phyloP scores from a whole-genome alignment of 1,140 invertebrate genomes.

The Trypoxylus dichotomus region DNA sequence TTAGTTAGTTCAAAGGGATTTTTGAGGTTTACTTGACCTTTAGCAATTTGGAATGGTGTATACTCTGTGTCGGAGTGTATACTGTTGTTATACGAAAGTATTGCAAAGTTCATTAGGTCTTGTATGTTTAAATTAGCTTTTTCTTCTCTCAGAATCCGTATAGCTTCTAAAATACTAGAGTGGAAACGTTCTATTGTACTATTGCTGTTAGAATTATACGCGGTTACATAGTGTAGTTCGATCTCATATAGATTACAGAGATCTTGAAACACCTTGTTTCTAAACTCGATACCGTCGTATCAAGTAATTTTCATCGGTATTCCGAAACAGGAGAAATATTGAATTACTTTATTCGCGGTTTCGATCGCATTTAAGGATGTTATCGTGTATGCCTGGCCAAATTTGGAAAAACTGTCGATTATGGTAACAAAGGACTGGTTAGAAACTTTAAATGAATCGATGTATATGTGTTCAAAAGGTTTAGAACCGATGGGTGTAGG shows the following conservation, averaged over 20 bases:
- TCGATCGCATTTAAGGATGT: background rate
- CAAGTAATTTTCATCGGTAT: conserved; percentile 11
- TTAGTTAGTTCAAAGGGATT: background rate
- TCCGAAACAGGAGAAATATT: background rate
- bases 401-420: too few relatives aligned
- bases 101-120: conserved; percentile 33
- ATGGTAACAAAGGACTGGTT: conserved; percentile 30
- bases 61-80: too few relatives aligned
- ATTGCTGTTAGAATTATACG: conserved; percentile 37
- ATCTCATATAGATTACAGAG: conserved; percentile 37
- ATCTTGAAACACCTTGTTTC: conserved; percentile 35
- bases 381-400: background rate
- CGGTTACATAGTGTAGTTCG: conserved; percentile 33
- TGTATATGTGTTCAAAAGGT: conserved; percentile 46
- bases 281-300: conserved; percentile 37
- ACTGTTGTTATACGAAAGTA: too few relatives aligned
- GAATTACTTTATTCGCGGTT: background rate
- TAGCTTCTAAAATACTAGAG: conserved; percentile 33
- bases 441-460: conserved; percentile 42
- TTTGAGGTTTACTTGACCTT: background rate
- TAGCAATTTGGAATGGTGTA: too few relatives aligned
- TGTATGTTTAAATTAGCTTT: conserved; percentile 14
- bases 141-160: conserved; percentile 34
- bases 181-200: conserved; percentile 36
- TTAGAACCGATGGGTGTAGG: conserved; percentile 39